A percentile compares a stretch with the other conserved stretches of the same genome.
Conservation (phyloP, 2,113 vertebrate genomes). For the Caloenas nicobarica region DNA sequence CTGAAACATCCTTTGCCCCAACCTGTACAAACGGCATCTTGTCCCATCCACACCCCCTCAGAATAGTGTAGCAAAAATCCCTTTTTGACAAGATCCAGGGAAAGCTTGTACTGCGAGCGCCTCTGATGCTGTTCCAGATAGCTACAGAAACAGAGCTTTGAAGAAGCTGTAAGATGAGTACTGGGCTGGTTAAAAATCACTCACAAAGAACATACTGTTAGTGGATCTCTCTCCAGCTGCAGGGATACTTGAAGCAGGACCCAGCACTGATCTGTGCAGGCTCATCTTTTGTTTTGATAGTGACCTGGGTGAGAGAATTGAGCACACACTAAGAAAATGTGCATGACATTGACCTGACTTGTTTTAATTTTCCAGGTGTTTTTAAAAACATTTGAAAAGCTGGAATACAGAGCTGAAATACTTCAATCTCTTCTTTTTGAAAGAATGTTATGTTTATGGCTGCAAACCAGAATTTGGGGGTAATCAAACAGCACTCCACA, state of each 20-base stretch:
- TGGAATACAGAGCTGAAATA: not conserved
- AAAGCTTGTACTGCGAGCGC: not conserved
- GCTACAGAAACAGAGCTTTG: not conserved
- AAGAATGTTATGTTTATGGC: not conserved
- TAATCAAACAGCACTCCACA: not conserved
- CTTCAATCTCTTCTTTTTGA: not conserved
- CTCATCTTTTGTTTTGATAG: not conserved
- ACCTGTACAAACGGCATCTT: not conserved
- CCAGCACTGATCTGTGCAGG: not conserved
- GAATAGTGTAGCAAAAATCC: not conserved
- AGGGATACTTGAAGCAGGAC: not conserved
- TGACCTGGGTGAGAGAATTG: not conserved
- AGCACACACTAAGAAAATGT: not conserved
- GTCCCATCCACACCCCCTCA: not conserved
- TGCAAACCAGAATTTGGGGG: not conserved
- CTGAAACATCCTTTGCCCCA: not conserved
- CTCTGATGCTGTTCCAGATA: not conserved
- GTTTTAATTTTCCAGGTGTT: not conserved
- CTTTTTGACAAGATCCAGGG: not conserved
- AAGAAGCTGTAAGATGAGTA: not conserved
- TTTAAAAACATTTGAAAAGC: not conserved
- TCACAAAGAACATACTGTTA: not conserved
- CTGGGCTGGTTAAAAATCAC: not conserved
- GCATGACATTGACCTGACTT: not conserved
- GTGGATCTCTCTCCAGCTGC: not conserved